phyloP scores from a whole-genome alignment of 2,797 vertebrate genomes.

The Bucorvus abyssinicus region DNA sequence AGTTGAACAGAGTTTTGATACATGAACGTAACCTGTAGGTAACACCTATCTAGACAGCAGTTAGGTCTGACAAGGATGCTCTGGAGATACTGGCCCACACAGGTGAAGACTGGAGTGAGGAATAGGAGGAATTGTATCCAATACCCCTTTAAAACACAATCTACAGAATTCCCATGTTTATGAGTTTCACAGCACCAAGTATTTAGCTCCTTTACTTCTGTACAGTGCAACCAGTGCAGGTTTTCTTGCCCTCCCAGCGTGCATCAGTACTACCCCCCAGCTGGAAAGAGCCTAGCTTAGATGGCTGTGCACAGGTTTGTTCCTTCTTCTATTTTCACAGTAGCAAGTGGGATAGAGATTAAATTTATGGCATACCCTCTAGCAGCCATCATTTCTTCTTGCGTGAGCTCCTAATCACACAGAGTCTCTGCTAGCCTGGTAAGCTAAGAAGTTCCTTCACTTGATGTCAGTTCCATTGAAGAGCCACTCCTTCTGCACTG shows the following conservation, averaged over 20 bases:
- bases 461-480: neutral
- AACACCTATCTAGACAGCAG: neutral
- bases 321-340: neutral
- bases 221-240: neutral
- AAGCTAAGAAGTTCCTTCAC: neutral
- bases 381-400: neutral
- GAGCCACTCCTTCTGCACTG: neutral
- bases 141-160: neutral
- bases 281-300: neutral
- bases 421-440: neutral
- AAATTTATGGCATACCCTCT: neutral
- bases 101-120: neutral
- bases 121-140: neutral
- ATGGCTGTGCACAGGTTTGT: neutral
- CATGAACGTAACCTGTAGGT: neutral
- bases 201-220: neutral
- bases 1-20: neutral
- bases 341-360: neutral
- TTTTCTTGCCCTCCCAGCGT: neutral
- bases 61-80: neutral
- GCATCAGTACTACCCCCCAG: too few species aligned
- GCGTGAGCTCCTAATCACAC: rapidly evolving
- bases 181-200: neutral
- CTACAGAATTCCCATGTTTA: neutral
- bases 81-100: neutral